A percentile compares a stretch with the other conserved stretches of the same genome.
phyloP scores from a whole-genome alignment of 2,113 vertebrate species.

The Scomber japonicus region DNA sequence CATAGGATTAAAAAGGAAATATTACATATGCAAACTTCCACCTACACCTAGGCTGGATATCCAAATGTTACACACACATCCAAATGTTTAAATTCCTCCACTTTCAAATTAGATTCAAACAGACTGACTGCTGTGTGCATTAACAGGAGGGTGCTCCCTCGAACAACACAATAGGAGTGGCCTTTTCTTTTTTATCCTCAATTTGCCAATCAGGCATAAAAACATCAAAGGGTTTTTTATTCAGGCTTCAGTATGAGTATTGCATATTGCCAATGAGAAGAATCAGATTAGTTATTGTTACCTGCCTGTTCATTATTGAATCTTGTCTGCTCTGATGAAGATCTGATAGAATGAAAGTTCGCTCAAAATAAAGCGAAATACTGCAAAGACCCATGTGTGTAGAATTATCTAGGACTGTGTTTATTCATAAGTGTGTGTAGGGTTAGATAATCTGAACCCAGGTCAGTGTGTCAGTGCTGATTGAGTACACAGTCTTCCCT shows the following conservation, averaged over 20 bases:
- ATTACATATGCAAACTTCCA: neutral
- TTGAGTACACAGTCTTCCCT: slow-evolving; percentile 56
- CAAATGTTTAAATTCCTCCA: neutral
- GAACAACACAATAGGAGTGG: too few relatives aligned
- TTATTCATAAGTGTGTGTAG: neutral
- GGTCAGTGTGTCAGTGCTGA: slow-evolving; percentile 58
- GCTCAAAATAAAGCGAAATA: too few relatives aligned
- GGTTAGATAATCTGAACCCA: slow-evolving; percentile 53
- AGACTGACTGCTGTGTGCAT: neutral
- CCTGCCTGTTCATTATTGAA: too few relatives aligned
- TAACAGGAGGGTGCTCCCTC: too few relatives aligned
- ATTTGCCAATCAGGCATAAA: neutral
- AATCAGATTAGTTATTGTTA: too few relatives aligned
- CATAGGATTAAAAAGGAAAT: neutral
- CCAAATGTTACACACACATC: neutral
- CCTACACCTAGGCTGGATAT: neutral
- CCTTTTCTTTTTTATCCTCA: too few relatives aligned
- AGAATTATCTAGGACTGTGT: neutral
- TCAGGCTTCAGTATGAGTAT: neutral
- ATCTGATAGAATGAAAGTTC: too few relatives aligned
- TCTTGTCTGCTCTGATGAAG: too few relatives aligned
- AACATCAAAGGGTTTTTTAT: neutral
- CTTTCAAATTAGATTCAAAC: neutral
- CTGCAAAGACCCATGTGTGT: too few relatives aligned
- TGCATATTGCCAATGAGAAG: too few relatives aligned